Evolutionary conservation across 2,888 invertebrate genomes (phyloP), one percentile per base, ranked within the genome.

Genomic region (Cosmia pyralina): DNA sequence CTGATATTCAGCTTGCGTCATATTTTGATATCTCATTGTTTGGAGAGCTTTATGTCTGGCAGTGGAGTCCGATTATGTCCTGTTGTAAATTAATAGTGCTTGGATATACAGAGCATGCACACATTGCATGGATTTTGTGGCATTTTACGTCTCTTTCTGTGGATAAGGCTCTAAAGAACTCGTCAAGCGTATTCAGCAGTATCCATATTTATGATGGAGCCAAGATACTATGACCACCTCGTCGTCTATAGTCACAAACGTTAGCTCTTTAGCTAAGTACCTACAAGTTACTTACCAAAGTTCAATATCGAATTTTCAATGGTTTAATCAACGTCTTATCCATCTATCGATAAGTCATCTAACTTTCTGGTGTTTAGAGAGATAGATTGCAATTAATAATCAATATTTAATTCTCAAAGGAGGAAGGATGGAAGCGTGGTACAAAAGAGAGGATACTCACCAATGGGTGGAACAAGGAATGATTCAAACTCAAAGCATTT

Each of bases 81-180:
- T 19, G 77, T 48, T 22, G 71, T 69, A 13, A 55, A 62, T 55
- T 22, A 55, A 10, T 77, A 34, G 15, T 70, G n/a, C 7, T 77
- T 38, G 48, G 0, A 44, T 58, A 57, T 41, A n/a, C 13, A 10
- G n/a, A 1, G n/a, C 1, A n/a, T 19, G n/a, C 0, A 34, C 44
- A 22, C 5, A 8, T 48, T 48, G 5, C 2, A 13, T 52, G 13
- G n/a, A 13, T 38, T 59, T 59, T 17, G 13, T 0, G 8, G n/a
- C 1, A 8, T 8, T 50, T 28, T 5, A 17, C 8, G 0, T 38
- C n/a, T 13, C 6, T 55, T 19, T 7, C 6, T 10, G 10, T 17
- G 3, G 44, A 19, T 22, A 11, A 17, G 8, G n/a, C 4, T 62
- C 28, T 15, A 6, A 19, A 22, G 2, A 65, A 44, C 19, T 10